Evolutionary conservation across 2,797 vertebrate genomes (phyloP), one percentile per base, ranked within the genome.

Genomic region (Amblyopsis hoosieri): DNA sequence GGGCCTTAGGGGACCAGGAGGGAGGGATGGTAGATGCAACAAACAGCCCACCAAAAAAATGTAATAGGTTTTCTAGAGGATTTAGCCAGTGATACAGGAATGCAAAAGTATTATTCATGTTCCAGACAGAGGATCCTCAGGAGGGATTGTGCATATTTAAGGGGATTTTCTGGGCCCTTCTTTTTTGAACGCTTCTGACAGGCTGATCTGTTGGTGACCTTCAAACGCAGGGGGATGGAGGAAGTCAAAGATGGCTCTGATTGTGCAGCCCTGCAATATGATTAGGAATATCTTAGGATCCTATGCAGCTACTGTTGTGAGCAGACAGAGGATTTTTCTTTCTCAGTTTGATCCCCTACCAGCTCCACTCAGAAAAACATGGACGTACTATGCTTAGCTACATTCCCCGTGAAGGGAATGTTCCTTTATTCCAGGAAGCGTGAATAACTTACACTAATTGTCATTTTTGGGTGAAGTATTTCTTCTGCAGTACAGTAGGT

Each of bases 161-260:
- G 85, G 63, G 79, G 71, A 64, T 85, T 80, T 83, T 78, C 67
- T 68, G 67, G 66, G 76, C 71, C 72, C 61, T 70, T 74, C 61
- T 63, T 71, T 23, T 49, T 9, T 65, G 60, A 81, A 76, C 60
- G 70, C 76, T 79, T 78, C 76, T 84, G 84, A 87, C 81, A 80
- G 73, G 64, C 81, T 23, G 81, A 85, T 88, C 86, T 88, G 89
- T 90, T 90, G 85, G 88, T 89, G 84, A 89, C 85, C 86, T 84
- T 83, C 81, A 87, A 70, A 84, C 80, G n/a, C 9, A 54, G 54
- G 12, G 71, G 70, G 60, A 62, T 76, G 62, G 66, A 75, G 62
- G 76, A 67, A 79, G 81, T 82, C 77, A 77, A 79, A 76, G 76
- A 87, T 85, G 62, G 68, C 75, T 62, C 57, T 23, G 63, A 64